These are phyloP conservation scores for Otis tarda DNA, from an alignment of 2,113 vertebrate genomes.

Conservation along the genomic window DNA sequence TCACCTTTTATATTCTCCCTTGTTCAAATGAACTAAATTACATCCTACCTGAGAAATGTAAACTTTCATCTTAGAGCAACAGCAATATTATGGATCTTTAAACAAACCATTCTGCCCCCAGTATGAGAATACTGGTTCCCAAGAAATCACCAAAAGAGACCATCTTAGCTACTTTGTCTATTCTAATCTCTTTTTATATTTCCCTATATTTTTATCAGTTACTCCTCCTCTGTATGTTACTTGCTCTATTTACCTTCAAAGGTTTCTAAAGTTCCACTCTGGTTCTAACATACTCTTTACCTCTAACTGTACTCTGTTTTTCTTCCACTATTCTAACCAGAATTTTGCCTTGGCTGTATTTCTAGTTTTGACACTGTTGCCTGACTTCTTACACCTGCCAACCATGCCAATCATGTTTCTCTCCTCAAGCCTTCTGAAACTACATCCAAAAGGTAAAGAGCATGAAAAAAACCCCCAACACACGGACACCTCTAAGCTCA, in stretches of 20 bases:
- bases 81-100: background rate
- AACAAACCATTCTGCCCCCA: background rate
- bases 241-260: background rate
- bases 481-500: background rate
- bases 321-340: background rate
- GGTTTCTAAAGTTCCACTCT: background rate
- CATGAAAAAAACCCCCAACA: rapidly evolving
- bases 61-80: background rate
- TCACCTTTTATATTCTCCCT: background rate
- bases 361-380: background rate
- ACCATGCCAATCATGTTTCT: background rate
- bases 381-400: background rate
- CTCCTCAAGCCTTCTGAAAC: background rate
- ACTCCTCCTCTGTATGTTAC: background rate
- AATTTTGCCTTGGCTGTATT: background rate
- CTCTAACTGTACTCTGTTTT: background rate
- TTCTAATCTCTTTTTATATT: background rate
- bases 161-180: background rate
- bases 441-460: background rate
- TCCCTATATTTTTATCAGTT: background rate
- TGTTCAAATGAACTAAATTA: background rate
- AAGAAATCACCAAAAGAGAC: background rate
- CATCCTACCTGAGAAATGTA: background rate
- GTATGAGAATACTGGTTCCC: background rate
- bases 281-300: background rate